Evolutionary conservation across 1,140 invertebrate species (phyloP).

Genomic region (Cydia strobilella): DNA sequence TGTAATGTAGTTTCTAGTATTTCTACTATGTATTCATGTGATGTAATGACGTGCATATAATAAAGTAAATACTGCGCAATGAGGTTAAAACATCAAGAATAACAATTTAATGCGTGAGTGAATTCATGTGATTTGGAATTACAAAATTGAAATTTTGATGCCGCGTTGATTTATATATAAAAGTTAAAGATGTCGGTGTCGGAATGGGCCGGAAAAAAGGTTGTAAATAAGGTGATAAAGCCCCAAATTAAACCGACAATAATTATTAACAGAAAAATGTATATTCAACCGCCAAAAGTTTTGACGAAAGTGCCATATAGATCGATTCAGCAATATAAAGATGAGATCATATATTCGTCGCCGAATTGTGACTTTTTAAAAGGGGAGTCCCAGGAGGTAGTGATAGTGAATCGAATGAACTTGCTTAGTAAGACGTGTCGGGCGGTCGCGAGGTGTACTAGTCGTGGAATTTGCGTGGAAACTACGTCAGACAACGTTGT

Average conservation of each 20-base stretch:
- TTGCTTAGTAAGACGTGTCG: slow-evolving; percentile 44
- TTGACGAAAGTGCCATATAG: neutral
- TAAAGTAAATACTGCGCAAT: neutral
- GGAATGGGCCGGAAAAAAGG: too few species aligned
- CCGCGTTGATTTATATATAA: neutral
- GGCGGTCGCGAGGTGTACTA: slow-evolving; percentile 49
- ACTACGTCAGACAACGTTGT: slow-evolving; percentile 54
- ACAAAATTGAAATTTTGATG: neutral
- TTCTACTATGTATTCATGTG: neutral
- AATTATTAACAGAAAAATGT: neutral
- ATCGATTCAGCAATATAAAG: slow-evolving; percentile 40
- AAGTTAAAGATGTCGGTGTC: neutral
- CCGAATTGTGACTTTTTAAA: slow-evolving; percentile 50
- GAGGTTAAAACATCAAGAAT: neutral
- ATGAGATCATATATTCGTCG: slow-evolving; percentile 60
- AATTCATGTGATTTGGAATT: neutral
- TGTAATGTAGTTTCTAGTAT: neutral
- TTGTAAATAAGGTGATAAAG: too few species aligned
- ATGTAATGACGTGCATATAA: neutral
- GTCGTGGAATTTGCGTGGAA: slow-evolving; percentile 36
- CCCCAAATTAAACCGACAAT: slow-evolving; percentile 10
- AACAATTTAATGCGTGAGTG: neutral
- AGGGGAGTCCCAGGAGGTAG: slow-evolving; percentile 53
- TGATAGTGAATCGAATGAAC: slow-evolving; percentile 49
- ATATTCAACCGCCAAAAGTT: neutral